Base-by-base conservation (phyloP, 92 coral and sea anemone species). In the Palythoa grandis region DNA sequence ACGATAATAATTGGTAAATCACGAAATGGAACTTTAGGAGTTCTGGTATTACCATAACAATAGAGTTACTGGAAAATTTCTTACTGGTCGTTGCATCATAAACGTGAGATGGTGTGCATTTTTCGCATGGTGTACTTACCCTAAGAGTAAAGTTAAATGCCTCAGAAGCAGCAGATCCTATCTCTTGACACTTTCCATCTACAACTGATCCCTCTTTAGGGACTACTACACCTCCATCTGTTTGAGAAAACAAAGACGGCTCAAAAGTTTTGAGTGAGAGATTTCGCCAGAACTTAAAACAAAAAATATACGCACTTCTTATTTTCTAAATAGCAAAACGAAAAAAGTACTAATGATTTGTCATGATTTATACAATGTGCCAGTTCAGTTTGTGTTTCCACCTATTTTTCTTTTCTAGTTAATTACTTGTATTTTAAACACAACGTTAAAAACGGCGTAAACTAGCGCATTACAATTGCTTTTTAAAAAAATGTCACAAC, bases 171-270 rank as follows among this genome's bases (percentile, higher is more conserved):
- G 77, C 84, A 12, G 84, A 65, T 17, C 91, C 90, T 15, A 92
- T 75, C 17, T 70, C 89, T 52, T 85, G 84, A 72, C 98, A 94
- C 76, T 90, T 92, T 1, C 92, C 95, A 43, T 87, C 91, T n/a
- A 87, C 84, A 39, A 94, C 25, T 0, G 85, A 76, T 11, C 98
- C 98, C 47, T 89, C 91, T 57, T 88, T 72, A 17, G 93, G 93
- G 56, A 88, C 76, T 15, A 94, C 57, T 0, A 77, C 74, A 50
- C 92, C 90, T 29, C 95, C 94, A 61, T 90, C 98, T 94, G 39
- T 63, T 38, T 11, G 1, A 22, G 23, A 14, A 11, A 17, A 69
- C 17, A 9, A 65, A 65, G 4, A 65, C 14, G 11, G 11, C 15
- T 71, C n/a, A 13, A 71, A 5, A 56, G 19, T 12, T 12, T 56